Conservation (phyloP, 2,797 vertebrate genomes). For the Buphagus erythrorhynchus region DNA sequence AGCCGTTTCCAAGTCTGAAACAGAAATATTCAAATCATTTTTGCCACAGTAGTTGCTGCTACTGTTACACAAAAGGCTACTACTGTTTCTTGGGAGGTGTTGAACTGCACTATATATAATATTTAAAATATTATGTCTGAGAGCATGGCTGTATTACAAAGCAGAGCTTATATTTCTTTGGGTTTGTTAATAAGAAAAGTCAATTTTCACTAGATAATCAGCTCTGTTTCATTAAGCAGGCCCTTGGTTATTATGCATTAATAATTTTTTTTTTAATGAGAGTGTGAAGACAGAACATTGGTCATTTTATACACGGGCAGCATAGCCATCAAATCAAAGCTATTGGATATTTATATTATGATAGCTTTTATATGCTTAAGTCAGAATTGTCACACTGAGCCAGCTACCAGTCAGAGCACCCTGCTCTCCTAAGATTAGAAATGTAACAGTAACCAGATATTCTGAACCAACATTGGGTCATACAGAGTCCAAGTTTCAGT, state of each 20-base stretch:
- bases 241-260: not conserved
- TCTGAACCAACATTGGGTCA: not conserved
- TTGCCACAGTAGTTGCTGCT: not conserved
- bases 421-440: not conserved
- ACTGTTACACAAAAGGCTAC: not conserved
- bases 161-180: not conserved
- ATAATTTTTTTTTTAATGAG: not conserved
- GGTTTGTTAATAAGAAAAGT: not conserved
- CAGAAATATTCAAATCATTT: not conserved
- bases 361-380: not conserved
- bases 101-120: not conserved
- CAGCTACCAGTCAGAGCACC: not conserved
- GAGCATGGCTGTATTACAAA: not conserved
- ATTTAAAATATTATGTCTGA: not conserved
- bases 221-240: not conserved
- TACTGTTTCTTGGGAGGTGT: not conserved
- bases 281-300: not conserved
- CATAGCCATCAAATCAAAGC: not conserved
- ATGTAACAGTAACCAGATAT: not conserved
- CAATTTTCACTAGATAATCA: not conserved
- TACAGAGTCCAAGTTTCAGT: not conserved
- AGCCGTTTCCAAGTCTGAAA: not conserved
- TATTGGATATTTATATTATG: not conserved
- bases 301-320: accelerated
- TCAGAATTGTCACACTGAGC: not conserved